Conservation (phyloP, 2,888 invertebrate species). For the Zonitis immaculata region DNA sequence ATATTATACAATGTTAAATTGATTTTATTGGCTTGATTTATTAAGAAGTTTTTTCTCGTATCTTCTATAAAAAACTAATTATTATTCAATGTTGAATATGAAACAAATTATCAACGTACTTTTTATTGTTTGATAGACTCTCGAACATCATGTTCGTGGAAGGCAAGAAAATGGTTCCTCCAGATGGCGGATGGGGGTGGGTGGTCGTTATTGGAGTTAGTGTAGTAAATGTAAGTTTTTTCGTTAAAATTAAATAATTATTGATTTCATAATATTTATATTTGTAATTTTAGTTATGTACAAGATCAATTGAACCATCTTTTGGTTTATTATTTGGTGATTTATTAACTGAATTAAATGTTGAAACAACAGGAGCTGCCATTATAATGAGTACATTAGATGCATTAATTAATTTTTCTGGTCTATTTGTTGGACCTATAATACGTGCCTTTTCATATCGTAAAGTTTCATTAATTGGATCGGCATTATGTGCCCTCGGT, state of each 20-base stretch:
- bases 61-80: no score
- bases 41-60: no score
- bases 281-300: conserved; percentile 64
- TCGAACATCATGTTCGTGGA: conserved; percentile 41
- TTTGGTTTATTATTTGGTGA: conserved; percentile 77
- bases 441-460: conserved; percentile 71
- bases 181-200: conserved; percentile 90
- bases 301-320: conserved; percentile 74
- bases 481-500: conserved; percentile 62
- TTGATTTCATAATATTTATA: no score
- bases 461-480: conserved; percentile 65
- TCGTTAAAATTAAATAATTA: not conserved
- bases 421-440: conserved; percentile 70
- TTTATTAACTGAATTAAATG: conserved; percentile 61
- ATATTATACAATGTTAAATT: no score
- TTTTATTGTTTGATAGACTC: conserved; percentile 28
- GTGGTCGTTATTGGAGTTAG: conserved; percentile 79
- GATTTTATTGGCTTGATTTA: no score
- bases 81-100: not conserved
- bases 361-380: conserved; percentile 70
- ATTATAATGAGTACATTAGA: conserved; percentile 72
- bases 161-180: conserved; percentile 62
- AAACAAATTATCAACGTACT: not conserved
- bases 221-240: conserved; percentile 72
- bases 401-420: conserved; percentile 74